Percentiles rank a stretch among this genome's conserved stretches.
Conservation (phyloP, 1,140 invertebrate species). For the Solenopsis invicta region DNA sequence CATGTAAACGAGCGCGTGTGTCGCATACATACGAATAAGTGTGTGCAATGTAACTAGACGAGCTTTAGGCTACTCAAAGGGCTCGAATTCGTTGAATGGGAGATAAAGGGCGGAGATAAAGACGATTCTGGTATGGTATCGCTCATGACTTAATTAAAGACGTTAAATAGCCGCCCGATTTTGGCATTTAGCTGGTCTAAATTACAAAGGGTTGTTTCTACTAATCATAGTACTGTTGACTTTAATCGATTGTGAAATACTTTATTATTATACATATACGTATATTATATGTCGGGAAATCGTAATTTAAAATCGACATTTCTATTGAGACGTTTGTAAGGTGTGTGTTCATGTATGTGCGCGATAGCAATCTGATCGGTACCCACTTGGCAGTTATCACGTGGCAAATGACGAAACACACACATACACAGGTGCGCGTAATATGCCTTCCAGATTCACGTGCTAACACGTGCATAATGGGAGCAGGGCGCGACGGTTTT, state of each 20-base stretch:
- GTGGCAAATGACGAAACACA: conserved; percentile 14
- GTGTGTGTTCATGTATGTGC: conserved; percentile 57
- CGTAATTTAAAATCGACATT: conserved; percentile 67
- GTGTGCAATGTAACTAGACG: conserved; percentile 69
- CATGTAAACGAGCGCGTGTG: conserved; percentile 11
- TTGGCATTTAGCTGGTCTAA: conserved; percentile 82
- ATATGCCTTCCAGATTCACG: background rate
- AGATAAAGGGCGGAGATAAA: conserved; percentile 37
- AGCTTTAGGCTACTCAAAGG: conserved; percentile 64
- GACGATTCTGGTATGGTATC: conserved; percentile 55
- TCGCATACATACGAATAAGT: conserved; percentile 34
- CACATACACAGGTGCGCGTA: background rate
- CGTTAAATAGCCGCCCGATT: conserved; percentile 72
- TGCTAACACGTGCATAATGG: background rate
- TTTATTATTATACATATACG: conserved; percentile 66
- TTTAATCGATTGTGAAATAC: conserved; percentile 69
- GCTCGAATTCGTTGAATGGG: conserved; percentile 47
- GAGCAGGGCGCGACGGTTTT: background rate
- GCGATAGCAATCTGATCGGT: conserved; percentile 63
- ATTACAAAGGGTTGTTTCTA: conserved; percentile 78
- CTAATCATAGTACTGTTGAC: conserved; percentile 73
- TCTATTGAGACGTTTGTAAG: conserved; percentile 72
- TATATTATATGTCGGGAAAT: conserved; percentile 52
- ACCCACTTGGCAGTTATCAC: conserved; percentile 6
- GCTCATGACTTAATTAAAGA: conserved; percentile 69